A percentile compares a stretch with the other conserved stretches of the same genome.
phyloP scores from a whole-genome alignment of 2,113 vertebrate genomes.

The Pelobates fuscus region DNA sequence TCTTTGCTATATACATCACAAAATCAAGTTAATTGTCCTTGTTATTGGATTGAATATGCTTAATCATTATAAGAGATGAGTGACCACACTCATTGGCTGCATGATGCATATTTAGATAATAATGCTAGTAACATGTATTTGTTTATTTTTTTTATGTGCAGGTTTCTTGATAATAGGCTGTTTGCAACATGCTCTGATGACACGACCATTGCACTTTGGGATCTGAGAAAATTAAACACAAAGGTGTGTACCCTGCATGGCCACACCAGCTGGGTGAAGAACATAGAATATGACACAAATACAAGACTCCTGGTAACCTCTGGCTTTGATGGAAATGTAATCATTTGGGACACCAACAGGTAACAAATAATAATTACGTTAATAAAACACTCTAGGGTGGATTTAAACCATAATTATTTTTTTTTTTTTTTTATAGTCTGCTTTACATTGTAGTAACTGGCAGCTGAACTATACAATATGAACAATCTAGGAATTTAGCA shows the following conservation, averaged over 20 bases:
- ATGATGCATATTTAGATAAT: too few relatives aligned
- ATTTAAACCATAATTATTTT: too few relatives aligned
- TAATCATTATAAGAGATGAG: too few relatives aligned
- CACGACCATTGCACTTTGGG: conserved; percentile 97
- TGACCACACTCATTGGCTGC: too few relatives aligned
- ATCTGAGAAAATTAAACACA: conserved; percentile 88
- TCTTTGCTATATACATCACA: too few relatives aligned
- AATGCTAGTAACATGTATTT: background rate
- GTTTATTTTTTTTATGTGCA: conserved; percentile 55
- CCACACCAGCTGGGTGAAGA: conserved; percentile 99
- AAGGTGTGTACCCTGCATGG: conserved; percentile 96
- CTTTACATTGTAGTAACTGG: too few relatives aligned
- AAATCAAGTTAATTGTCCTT: too few relatives aligned
- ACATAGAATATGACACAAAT: conserved; percentile 97
- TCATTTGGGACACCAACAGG: conserved; percentile 99
- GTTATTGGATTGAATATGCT: too few relatives aligned
- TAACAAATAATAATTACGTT: conserved; percentile 56
- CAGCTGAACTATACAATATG: too few relatives aligned
- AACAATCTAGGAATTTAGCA: too few relatives aligned
- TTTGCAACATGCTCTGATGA: conserved; percentile 98
- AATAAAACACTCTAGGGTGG: too few relatives aligned
- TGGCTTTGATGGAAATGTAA: conserved; percentile 97
- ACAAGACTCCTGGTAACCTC: conserved; percentile 95
- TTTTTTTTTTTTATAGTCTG: too few relatives aligned
- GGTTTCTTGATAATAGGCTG: conserved; percentile 96